Evolutionary conservation across 2,888 invertebrate genomes (phyloP).

Genomic region (Masnerella sp.): DNA sequence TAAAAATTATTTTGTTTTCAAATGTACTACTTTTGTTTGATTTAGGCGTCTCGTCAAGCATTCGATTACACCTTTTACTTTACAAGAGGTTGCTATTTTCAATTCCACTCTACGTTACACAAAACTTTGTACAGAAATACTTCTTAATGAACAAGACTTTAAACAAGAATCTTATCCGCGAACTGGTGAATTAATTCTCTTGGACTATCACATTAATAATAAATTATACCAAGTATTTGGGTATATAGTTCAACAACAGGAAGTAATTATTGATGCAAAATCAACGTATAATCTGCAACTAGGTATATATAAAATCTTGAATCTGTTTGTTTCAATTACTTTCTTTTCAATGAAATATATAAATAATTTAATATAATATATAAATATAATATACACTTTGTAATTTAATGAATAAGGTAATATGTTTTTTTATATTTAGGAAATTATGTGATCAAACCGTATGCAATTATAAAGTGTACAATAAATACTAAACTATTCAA

Average conservation of each 20-base stretch:
- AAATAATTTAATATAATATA: background rate
- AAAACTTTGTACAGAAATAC: constrained; percentile 65
- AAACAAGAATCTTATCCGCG: constrained; percentile 62
- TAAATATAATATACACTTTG: no score
- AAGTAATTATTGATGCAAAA: constrained; percentile 57
- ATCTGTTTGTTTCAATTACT: background rate
- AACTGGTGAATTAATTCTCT: constrained; percentile 70
- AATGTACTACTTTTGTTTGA: no score
- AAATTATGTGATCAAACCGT: constrained; percentile 61
- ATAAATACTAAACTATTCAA: constrained; percentile 65
- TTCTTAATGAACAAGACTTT: constrained; percentile 65
- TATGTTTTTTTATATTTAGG: constrained; percentile 48
- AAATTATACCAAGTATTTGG: constrained; percentile 66
- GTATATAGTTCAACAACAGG: constrained; percentile 64
- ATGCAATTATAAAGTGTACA: constrained; percentile 66
- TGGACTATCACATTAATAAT: constrained; percentile 63
- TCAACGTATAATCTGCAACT: constrained; percentile 67
- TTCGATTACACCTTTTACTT: no score
- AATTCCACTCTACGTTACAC: no score
- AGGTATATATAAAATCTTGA: constrained; percentile 45
- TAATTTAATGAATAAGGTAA: background rate
- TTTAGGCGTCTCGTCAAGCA: no score
- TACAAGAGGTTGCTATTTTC: no score
- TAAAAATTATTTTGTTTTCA: constrained; percentile 1
- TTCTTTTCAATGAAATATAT: background rate